phyloP scores from a whole-genome alignment of 2,888 invertebrate genomes.

The Drosophila rellima region DNA sequence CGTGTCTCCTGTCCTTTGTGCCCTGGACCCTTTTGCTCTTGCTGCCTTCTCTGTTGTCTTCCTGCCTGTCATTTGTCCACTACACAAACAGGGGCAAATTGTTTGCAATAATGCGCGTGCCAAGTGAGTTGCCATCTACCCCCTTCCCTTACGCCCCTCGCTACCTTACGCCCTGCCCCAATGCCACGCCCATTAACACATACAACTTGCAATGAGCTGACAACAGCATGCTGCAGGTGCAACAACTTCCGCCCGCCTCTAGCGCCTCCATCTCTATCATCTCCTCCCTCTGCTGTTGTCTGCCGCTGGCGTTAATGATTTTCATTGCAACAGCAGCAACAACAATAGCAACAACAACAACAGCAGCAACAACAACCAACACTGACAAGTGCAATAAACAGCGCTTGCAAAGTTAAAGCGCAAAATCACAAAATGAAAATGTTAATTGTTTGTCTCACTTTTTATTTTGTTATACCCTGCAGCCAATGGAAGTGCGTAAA shows the following conservation, averaged over 20 bases:
- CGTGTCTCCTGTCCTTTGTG: conserved; percentile 43
- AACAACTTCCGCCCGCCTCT: conserved; percentile 12
- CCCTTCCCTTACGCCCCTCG: neutral
- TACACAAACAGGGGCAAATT: conserved; percentile 75
- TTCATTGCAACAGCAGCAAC: conserved; percentile 50
- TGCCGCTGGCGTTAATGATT: conserved; percentile 66
- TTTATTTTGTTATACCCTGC: conserved; percentile 23
- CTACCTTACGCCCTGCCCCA: neutral
- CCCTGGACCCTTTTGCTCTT: conserved; percentile 31
- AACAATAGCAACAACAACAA: conserved; percentile 26
- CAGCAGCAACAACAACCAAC: conserved; percentile 25
- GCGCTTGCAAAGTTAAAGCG: conserved; percentile 60
- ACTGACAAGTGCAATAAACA: conserved; percentile 67
- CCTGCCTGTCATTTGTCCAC: conserved; percentile 70
- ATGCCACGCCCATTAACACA: conserved; percentile 42
- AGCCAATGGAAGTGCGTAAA: neutral
- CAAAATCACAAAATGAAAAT: conserved; percentile 78
- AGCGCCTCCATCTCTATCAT: neutral
- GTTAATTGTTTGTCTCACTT: conserved; percentile 72
- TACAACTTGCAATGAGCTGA: conserved; percentile 40
- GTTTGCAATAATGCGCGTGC: conserved; percentile 80
- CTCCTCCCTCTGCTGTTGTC: neutral
- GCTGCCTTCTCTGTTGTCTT: conserved; percentile 11
- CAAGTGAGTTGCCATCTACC: conserved; percentile 49
- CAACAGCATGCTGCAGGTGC: conserved; percentile 57